Percentiles rank a stretch among this genome's conserved stretches.
Conservation (phyloP, 2,888 invertebrate genomes). For the Ophioninae sp. region DNA sequence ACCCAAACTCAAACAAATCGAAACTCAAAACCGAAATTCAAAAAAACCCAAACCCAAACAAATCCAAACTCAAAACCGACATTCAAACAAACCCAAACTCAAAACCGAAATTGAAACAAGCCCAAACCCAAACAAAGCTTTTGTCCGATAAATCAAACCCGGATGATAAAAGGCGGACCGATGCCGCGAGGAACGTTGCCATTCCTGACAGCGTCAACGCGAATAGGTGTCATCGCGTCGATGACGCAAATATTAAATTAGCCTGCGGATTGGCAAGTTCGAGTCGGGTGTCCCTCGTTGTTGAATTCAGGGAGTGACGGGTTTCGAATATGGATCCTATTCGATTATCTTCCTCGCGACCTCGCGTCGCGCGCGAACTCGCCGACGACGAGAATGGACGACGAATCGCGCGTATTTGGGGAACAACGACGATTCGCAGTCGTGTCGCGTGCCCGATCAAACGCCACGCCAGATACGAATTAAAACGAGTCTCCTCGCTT, state of each 20-base stretch:
- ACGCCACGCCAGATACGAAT: slow-evolving; percentile 44
- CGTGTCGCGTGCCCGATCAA: slow-evolving; percentile 63
- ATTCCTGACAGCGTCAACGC: slow-evolving; percentile 15
- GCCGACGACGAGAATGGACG: slow-evolving; percentile 45
- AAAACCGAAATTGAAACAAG: no score
- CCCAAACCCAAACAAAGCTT: no score
- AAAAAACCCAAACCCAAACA: no score
- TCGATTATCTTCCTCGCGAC: slow-evolving; percentile 21
- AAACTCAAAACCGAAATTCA: no score
- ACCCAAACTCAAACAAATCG: no score
- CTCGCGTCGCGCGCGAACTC: slow-evolving; percentile 13
- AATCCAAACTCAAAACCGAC: no score
- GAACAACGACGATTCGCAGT: slow-evolving; percentile 63
- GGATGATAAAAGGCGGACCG: slow-evolving; percentile 5
- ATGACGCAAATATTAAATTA: slow-evolving; percentile 46
- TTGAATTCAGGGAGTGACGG: slow-evolving; percentile 36
- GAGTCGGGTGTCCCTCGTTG: not conserved
- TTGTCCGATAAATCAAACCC: no score
- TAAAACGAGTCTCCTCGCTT: slow-evolving; percentile 1
- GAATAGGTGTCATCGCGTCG: slow-evolving; percentile 24
- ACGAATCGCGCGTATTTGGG: slow-evolving; percentile 64
- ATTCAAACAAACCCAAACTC: no score
- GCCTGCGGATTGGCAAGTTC: slow-evolving; percentile 2
- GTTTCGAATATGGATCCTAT: slow-evolving; percentile 56
- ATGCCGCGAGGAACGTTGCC: slow-evolving; percentile 32